phyloP scores from a whole-genome alignment of 2,113 vertebrate genomes.

The Lophochroa leadbeateri region DNA sequence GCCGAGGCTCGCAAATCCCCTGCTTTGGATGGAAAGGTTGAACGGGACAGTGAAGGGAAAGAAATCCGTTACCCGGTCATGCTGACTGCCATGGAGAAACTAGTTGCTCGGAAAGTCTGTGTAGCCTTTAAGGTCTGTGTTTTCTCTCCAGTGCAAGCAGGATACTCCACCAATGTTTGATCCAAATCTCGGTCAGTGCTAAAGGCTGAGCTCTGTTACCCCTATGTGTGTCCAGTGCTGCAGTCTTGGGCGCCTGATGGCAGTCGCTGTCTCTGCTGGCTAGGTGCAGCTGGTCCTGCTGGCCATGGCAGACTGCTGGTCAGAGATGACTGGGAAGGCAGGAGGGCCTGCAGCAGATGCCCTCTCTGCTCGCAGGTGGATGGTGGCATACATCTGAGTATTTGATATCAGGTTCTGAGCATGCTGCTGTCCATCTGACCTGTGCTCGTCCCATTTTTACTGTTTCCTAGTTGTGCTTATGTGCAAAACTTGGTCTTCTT shows the following conservation, averaged over 20 bases:
- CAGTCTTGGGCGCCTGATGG: background rate
- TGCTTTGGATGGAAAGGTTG: slow-evolving; percentile 96
- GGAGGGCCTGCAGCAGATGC: background rate
- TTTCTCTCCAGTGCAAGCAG: background rate
- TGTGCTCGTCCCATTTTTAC: background rate
- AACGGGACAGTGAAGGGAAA: slow-evolving; percentile 96
- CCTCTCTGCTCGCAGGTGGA: background rate
- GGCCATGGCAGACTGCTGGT: background rate
- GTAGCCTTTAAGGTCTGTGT: slow-evolving; percentile 92
- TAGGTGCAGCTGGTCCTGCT: background rate
- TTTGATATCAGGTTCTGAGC: background rate
- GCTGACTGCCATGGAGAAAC: slow-evolving; percentile 98
- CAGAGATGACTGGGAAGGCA: background rate
- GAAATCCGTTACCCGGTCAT: slow-evolving; percentile 98
- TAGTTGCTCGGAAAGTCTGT: slow-evolving; percentile 96
- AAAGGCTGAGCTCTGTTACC: background rate
- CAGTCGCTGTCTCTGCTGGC: background rate
- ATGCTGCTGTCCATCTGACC: background rate
- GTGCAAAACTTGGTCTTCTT: background rate
- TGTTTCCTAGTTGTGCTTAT: background rate
- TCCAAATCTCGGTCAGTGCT: fast-evolving
- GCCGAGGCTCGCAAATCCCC: slow-evolving; percentile 97
- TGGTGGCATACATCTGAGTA: background rate
- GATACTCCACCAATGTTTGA: background rate
- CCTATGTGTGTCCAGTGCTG: fast-evolving